Base-by-base conservation (phyloP, 2,888 invertebrate genomes). In the Margaritifera margaritifera region DNA sequence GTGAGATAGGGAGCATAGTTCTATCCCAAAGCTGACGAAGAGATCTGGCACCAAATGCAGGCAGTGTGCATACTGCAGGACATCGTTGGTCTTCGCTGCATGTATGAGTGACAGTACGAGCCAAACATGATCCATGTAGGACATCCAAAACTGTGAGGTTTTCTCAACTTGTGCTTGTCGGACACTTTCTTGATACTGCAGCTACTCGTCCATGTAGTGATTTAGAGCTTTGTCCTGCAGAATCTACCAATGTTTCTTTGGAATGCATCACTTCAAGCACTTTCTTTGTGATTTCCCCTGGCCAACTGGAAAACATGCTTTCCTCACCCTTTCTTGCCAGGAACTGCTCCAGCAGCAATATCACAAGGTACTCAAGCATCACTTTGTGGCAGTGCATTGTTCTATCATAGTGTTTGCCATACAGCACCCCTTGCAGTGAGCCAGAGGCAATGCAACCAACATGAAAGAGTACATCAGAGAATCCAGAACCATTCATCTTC, bases 21-120 rank as follows among this genome's bases (percentile, higher is more conserved):
- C 31, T 78, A 75, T 55, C 77, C 72, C 75, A 66, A 72, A 78
- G 51, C 68, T 73, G 64, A 78, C 78, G 71, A 77, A 74, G 15
- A 79, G 20, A 25, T 75, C 69, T 27, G 64, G 22, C 74, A 80
- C 69, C n/a, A 22, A 24, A 52, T 25, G 31, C 3, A 76, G 53
- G 53, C 64, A 66, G 1, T 68, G 42, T 25, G 63, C 67, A 58
- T 72, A 75, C 57, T 74, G 58, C 3, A 52, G 27, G 59, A 71
- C 69, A 63, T 72, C 25, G 51, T 73, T 75, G 18, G 55, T 65
- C 61, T 79, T 70, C 52, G 75, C 74, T 53, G 72, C 72, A 24
- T 63, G 18, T 19, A 72, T 25, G 20, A 72, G 72, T 15, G 68
- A 58, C n/a, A 79, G 58, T 18, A 69, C 62, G 22, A 72, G 65